Evolutionary conservation across 2,797 vertebrate genomes (phyloP).

Genomic region (Pogoniulus pusillus): DNA sequence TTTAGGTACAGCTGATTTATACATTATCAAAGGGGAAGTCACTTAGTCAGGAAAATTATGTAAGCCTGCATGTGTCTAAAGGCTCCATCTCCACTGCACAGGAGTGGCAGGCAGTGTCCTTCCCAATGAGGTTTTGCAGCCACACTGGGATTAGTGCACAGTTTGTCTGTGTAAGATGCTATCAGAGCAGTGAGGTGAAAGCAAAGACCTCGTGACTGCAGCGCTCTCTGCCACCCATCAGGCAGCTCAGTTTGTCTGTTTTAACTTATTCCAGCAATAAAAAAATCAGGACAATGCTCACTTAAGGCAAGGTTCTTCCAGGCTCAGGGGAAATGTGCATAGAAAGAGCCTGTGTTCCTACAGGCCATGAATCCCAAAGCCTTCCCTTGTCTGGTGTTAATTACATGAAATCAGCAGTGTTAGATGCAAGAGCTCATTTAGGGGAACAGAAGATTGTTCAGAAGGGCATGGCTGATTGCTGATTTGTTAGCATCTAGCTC

Average conservation of each 20-base stretch:
- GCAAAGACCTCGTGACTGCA: slow-evolving; percentile 21
- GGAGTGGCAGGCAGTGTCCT: slow-evolving; percentile 23
- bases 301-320: slow-evolving; percentile 58
- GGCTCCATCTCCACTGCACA: slow-evolving; percentile 17
- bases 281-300: slow-evolving; percentile 49
- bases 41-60: slow-evolving; percentile 56
- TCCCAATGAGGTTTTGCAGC: not conserved
- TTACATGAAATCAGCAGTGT: slow-evolving; percentile 33
- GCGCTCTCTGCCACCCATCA: slow-evolving; percentile 3
- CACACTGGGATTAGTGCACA: not conserved
- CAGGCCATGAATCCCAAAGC: slow-evolving; percentile 36
- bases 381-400: slow-evolving; percentile 38
- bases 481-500: slow-evolving; percentile 16
- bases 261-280: slow-evolving; percentile 30
- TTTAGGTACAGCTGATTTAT: slow-evolving; percentile 52
- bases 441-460: slow-evolving; percentile 31
- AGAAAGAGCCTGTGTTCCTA: slow-evolving; percentile 14
- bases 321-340: not conserved
- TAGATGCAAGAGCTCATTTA: slow-evolving; percentile 33
- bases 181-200: not conserved
- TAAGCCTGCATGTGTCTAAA: slow-evolving; percentile 13
- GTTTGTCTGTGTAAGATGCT: slow-evolving; percentile 18
- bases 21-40: slow-evolving; percentile 44
- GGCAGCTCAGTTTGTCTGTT: not conserved
- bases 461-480: not conserved